phyloP scores from a whole-genome alignment of 2,113 vertebrate species.

The Hippopotamus amphibius region DNA sequence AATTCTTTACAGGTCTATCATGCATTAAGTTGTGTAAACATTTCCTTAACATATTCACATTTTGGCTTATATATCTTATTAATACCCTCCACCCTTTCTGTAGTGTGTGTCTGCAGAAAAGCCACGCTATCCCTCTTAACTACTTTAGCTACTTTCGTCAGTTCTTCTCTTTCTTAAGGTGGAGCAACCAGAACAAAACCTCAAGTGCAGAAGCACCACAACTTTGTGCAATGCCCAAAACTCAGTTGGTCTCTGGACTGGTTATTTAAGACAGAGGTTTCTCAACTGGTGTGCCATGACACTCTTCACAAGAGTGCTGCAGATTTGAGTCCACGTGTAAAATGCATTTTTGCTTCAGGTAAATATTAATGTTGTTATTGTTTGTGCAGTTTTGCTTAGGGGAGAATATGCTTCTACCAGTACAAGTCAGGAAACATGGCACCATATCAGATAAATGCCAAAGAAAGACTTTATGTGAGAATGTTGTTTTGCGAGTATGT shows the following conservation, averaged over 20 bases:
- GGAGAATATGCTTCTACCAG: neutral
- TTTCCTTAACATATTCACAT: neutral
- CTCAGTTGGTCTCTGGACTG: neutral
- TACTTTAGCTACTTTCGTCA: neutral
- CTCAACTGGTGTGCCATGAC: neutral
- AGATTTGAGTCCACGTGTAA: neutral
- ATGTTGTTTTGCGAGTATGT: neutral
- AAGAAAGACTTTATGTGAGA: conserved; percentile 37
- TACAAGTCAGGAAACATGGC: conserved; percentile 39
- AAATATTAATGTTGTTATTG: conserved; percentile 48
- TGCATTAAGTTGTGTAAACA: neutral
- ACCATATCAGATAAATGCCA: conserved; percentile 14
- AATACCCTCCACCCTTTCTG: neutral
- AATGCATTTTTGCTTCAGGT: conserved; percentile 36
- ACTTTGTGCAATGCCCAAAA: neutral
- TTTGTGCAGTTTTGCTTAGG: conserved; percentile 42
- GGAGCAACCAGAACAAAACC: conserved; percentile 30
- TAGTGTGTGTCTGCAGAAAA: neutral
- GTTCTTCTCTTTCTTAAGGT: conserved; percentile 9
- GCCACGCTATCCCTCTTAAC: neutral
- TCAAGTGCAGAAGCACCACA: neutral
- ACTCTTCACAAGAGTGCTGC: neutral
- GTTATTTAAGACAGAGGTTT: neutral
- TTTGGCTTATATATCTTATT: neutral
- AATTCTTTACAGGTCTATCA: neutral